Base-by-base conservation (phyloP, 2,888 invertebrate genomes). In the Steinernema scapterisci region DNA sequence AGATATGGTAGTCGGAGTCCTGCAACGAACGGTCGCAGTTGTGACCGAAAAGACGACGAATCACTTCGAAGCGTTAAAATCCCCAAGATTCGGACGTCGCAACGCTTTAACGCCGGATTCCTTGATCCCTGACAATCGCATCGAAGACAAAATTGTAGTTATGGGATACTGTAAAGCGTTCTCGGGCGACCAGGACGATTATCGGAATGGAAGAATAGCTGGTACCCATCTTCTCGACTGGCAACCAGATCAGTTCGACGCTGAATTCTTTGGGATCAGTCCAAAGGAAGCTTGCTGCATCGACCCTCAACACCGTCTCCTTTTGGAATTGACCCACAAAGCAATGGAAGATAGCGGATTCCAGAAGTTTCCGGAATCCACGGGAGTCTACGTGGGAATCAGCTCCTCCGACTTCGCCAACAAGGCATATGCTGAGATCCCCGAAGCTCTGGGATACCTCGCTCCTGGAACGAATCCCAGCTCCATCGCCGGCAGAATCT, bases 381-480 rank as follows among this genome's bases (percentile, higher is more conserved):
- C 95, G 72, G 97, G 96, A 77, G 97, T 97, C 1, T 97, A 93
- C 89, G 92, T 97, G 80, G 97, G 97, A 73, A 93, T 91, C 71
- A 91, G 81, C 27, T 77, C 82, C 0, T 74, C 79, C 1, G 86
- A 86, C 23, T 86, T 86, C 54, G 79, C 81, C 25, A 79, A 81
- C 31, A 38, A 76, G 31, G 80, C 77, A 0, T 79, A 75, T 73
- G 78, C 79, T 44, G 77, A 83, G 70, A 52, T 76, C 13, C 54
- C 38, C 87, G 91, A 91, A 86, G 91, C 94, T 52, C 93, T 93
- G 87, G 92, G 92, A 23, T 97, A 97, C 88, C 93, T 93, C 77
- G 91, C 96, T 86, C 94, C 94, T 0, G 97, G 95, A 27, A 94
- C 94, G 88, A 93, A 93, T 81, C 91, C 94, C 76, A 93, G 94